phyloP scores from a whole-genome alignment of 2,797 vertebrate species.

The Gallinago solitaria region DNA sequence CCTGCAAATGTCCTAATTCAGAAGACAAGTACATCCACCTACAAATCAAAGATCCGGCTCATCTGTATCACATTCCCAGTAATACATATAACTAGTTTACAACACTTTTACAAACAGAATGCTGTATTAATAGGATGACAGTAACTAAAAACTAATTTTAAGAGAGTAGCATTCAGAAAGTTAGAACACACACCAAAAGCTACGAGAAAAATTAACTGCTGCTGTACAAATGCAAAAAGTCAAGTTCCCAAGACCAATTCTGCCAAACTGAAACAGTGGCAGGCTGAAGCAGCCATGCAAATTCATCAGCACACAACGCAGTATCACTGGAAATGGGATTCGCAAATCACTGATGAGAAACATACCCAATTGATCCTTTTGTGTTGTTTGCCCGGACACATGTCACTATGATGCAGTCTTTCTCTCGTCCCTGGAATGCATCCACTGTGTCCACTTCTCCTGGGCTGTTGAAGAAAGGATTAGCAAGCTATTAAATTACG shows the following conservation, averaged over 20 bases:
- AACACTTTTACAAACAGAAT: background rate
- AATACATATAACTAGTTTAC: background rate
- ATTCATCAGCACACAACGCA: background rate
- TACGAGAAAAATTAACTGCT: background rate
- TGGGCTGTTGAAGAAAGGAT: conserved; percentile 37
- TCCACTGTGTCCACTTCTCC: conserved; percentile 88
- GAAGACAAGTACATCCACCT: background rate
- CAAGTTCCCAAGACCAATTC: background rate
- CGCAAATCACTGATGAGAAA: background rate
- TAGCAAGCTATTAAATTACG: background rate
- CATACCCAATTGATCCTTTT: conserved; percentile 84
- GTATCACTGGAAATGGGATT: background rate
- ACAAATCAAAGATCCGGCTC: background rate
- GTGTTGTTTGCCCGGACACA: conserved; percentile 82
- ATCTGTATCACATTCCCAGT: background rate
- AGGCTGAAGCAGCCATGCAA: background rate
- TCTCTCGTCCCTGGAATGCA: conserved; percentile 87
- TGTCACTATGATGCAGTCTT: conserved; percentile 87
- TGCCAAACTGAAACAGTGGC: background rate
- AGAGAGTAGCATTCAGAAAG: background rate
- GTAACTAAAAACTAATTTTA: background rate
- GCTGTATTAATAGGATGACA: background rate
- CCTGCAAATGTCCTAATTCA: background rate
- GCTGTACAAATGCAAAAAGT: background rate
- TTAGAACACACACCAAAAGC: background rate